Evolutionary conservation across 2,797 vertebrate species (phyloP).

Genomic region (Danio aesculapii): DNA sequence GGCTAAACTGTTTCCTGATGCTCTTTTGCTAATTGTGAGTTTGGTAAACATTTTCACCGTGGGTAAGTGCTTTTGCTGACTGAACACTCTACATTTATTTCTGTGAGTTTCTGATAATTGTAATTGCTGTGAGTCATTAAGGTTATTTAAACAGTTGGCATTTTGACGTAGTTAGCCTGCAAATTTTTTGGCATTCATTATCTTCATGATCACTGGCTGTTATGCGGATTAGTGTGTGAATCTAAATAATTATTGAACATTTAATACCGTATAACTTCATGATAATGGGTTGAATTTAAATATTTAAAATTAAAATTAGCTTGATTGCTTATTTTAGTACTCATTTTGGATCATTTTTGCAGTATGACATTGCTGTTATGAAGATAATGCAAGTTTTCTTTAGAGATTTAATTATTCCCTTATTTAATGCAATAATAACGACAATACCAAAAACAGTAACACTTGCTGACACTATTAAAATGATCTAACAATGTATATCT

Average conservation of each 20-base stretch:
- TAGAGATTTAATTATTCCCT: neutral
- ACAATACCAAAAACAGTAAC: neutral
- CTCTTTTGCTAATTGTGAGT: slow-evolving; percentile 28
- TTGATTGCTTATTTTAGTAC: neutral
- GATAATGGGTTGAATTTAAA: neutral
- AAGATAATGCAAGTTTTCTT: neutral
- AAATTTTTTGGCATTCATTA: neutral
- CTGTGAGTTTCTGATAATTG: neutral
- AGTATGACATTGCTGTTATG: neutral
- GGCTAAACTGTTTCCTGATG: slow-evolving; percentile 11
- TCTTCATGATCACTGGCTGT: neutral
- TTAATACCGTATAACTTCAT: too few relatives aligned
- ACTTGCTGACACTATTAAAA: neutral
- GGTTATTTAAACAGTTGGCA: neutral
- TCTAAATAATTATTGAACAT: neutral
- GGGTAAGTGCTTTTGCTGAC: slow-evolving; percentile 30
- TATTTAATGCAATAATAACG: neutral
- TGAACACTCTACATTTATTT: neutral
- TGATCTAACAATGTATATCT: neutral
- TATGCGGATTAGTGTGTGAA: neutral
- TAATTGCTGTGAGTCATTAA: neutral
- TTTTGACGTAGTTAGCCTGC: neutral
- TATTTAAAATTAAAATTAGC: too few relatives aligned
- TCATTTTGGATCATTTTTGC: neutral
- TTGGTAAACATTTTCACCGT: slow-evolving; percentile 28